A percentile compares a stretch with the other conserved stretches of the same genome.
Evolutionary conservation across 2,113 vertebrate species (phyloP).

Genomic region (Irena cyanogastra): DNA sequence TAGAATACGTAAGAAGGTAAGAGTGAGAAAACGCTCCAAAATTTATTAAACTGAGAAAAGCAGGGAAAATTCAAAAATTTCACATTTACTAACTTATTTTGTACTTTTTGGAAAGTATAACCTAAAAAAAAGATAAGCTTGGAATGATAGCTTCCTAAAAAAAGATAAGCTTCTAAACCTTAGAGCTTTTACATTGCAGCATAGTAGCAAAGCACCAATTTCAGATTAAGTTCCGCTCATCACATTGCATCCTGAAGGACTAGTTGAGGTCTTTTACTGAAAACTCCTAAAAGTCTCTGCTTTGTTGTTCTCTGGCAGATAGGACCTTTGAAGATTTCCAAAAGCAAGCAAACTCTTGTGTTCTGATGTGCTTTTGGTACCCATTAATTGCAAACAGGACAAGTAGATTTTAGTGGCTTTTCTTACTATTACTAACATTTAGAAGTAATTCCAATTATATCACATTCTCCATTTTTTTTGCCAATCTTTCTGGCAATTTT

Average conservation of each 20-base stretch:
- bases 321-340: not conserved
- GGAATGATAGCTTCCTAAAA: not conserved
- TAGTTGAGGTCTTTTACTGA: not conserved
- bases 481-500: not conserved
- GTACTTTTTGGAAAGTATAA: not conserved
- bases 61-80: not conserved
- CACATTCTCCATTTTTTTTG: not conserved
- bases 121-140: not conserved
- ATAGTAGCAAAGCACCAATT: not conserved
- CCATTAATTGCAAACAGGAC: not conserved
- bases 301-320: not conserved
- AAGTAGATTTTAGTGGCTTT: not conserved
- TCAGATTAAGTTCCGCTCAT: not conserved
- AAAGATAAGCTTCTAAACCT: not conserved
- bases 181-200: not conserved
- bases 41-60: not conserved
- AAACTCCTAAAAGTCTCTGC: not conserved
- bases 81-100: not conserved
- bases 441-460: not conserved
- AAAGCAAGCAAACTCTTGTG: not conserved
- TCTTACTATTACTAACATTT: not conserved
- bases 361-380: not conserved
- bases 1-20: not conserved
- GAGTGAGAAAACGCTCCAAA: not conserved
- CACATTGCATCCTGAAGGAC: not conserved